Evolutionary conservation across 2,113 vertebrate genomes (phyloP).

Genomic region (Ceratotherium simum): DNA sequence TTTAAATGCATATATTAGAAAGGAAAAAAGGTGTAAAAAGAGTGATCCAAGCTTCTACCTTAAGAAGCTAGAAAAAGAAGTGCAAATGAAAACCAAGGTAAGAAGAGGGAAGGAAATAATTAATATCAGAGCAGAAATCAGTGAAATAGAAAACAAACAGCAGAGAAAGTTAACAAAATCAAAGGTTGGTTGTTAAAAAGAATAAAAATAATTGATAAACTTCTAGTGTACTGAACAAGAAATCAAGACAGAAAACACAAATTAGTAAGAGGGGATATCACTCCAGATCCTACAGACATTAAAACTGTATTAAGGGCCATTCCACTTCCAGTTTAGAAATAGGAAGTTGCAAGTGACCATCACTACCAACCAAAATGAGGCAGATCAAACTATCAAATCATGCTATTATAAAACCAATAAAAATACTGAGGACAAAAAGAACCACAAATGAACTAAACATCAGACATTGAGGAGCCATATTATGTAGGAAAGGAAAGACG

Average conservation of each 20-base stretch:
- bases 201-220: background rate
- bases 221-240: background rate
- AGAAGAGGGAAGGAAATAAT: background rate
- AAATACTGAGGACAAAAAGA: slow-evolving; percentile 29
- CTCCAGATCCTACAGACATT: background rate
- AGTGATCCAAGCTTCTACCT: background rate
- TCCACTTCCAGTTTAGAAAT: background rate
- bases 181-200: background rate
- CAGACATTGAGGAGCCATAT: background rate
- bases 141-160: background rate
- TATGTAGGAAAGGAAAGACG: background rate
- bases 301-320: background rate
- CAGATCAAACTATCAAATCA: background rate
- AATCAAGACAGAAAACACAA: slow-evolving; percentile 12
- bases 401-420: background rate
- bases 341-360: background rate
- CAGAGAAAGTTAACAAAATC: background rate
- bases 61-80: background rate
- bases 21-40: background rate
- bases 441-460: background rate
- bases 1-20: background rate
- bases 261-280: background rate
- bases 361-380: background rate
- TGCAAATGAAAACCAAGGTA: background rate
- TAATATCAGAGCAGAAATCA: background rate